Evolutionary conservation across 2,888 invertebrate species (phyloP), one percentile per base, ranked within the genome.

Genomic region (Pyralis farinalis): DNA sequence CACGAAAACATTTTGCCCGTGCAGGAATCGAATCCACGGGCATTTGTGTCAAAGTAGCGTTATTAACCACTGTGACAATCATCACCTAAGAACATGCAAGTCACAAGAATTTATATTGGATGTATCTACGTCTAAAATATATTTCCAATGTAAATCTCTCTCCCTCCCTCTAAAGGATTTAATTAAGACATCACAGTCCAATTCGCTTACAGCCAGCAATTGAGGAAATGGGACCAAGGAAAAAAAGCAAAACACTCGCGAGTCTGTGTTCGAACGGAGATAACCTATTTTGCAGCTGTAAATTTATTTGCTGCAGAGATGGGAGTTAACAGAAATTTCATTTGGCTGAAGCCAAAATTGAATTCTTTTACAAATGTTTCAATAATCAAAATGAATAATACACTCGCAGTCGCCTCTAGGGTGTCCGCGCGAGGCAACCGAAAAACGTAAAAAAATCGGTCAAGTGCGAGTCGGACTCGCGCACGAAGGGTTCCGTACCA

Each of bases 311-410:
- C 69, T 64, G 53, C 63, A 59, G 54, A 70, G 58, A 66, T 74
- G 72, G 63, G 63, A 67, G 58, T 71, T 70, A 67, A 63, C 67
- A 60, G 66, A 73, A 79, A 83, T 82, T 81, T 73, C 58, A 73
- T 85, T 84, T 71, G 62, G 64, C 54, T 50, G 66, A 70, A 75
- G 64, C 70, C 61, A 69, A 81, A 84, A 85, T 85, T 76, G 78
- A 81, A 80, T 85, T 83, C 65, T 69, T 77, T 71, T 70, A 71
- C 78, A 76, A 74, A 71, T 77, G 73, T 70, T 71, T 58, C 80
- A 58, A 77, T 83, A 85, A 84, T 82, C 78, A 75, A 81, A n/a
- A 81, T 85, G 79, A 83, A 79, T 82, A 81, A 83, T 83, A 77
- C 65, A 78, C 73, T 85, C 82, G 74, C 60, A 55, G 60, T 44